phyloP scores from a whole-genome alignment of 2,888 invertebrate genomes.

The Orchesellides sinensis region DNA sequence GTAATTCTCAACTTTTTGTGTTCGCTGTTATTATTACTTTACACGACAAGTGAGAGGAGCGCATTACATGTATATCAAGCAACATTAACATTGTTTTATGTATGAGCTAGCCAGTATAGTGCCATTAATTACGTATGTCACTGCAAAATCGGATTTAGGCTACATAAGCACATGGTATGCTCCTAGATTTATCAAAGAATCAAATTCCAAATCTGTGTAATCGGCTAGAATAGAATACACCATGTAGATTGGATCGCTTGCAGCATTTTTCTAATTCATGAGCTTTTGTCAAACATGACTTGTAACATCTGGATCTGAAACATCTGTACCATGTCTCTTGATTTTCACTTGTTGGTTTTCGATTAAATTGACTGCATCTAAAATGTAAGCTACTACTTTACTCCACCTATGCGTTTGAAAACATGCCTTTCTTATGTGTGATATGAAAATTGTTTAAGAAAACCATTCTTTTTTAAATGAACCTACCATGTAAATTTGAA shows the following conservation, averaged over 20 bases:
- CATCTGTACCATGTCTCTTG: background rate
- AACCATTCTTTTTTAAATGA: no score
- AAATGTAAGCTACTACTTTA: no score
- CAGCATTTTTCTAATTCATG: slow-evolving; percentile 33
- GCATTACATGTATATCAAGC: no score
- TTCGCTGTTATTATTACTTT: background rate
- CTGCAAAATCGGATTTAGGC: slow-evolving; percentile 13
- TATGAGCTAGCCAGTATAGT: slow-evolving; percentile 12
- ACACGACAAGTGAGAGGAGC: background rate
- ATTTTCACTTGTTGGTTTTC: background rate
- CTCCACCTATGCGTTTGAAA: no score
- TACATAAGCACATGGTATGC: slow-evolving; percentile 17
- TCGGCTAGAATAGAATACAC: background rate
- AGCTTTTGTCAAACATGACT: slow-evolving; percentile 15
- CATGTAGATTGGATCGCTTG: background rate
- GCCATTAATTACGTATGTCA: slow-evolving; percentile 62
- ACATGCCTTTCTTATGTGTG: no score
- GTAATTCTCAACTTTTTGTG: background rate
- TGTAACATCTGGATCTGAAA: slow-evolving; percentile 5
- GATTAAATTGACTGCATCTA: no score
- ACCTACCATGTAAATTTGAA: no score
- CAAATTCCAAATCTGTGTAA: slow-evolving; percentile 41
- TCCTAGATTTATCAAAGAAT: slow-evolving; percentile 38
- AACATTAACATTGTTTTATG: background rate
- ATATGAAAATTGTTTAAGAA: no score